Base-by-base conservation (phyloP, 2,797 vertebrate genomes). In the Spondyliosoma cantharus region DNA sequence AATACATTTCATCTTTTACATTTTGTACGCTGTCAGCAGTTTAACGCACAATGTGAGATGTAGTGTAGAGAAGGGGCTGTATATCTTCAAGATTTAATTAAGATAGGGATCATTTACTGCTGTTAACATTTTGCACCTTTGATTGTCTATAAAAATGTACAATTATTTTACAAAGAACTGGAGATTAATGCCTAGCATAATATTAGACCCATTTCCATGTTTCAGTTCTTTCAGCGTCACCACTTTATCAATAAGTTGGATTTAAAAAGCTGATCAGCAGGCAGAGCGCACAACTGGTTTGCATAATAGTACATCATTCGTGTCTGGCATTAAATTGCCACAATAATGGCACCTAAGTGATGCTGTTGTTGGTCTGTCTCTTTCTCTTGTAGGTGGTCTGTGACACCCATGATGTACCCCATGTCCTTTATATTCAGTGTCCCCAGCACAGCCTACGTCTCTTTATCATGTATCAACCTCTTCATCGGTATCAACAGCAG, bases 341-440 rank as follows among this genome's bases (percentile, higher is more conserved):
- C 4, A 22, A 46, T 37, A 1, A 5, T 19, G 49, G 22, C n/a
- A 22, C 7, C 13, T 48, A 54, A n/a, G 37, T 71, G 4, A 53
- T n/a, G 1, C 7, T 27, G 16, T 67, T 42, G 24, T 29, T 12
- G 65, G 3, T 37, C 5, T 76, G 5, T 84, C 29, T 79, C 8
- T 80, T 32, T 78, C 32, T 76, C 22, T 65, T 29, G 5, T 90
- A 99, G 98, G 14, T 99, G 97, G 97, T 96, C 97, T 3, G 93
- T 98, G 85, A 98, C 96, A 5, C 98, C 98, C 58, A 96, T 98
- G 97, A 98, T 99, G 97, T 99, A 99, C 88, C 98, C 97, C 7
- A 94, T 97, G 83, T 94, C 98, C 71, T 97, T 95, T 86, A 78
- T 98, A 75, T 99, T 98, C 92, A 96, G 84, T 32, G 85, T 98